Conservation (phyloP, 2,113 vertebrate species). For the Dipodomys spectabilis region DNA sequence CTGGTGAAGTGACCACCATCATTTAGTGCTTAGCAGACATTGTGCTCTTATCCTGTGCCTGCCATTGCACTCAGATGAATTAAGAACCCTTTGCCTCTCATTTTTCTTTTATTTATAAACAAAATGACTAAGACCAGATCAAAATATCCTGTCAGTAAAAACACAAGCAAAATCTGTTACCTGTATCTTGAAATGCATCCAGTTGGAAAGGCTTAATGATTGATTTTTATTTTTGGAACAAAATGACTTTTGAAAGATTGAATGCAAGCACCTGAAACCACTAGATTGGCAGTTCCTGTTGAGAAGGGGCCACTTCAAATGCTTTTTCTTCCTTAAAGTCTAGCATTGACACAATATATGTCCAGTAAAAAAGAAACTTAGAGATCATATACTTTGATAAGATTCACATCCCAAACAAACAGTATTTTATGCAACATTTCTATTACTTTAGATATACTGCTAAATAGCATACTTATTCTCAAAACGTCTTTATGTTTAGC, state of each 20-base stretch:
- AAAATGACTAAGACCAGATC: background rate
- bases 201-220: conserved; percentile 13
- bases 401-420: background rate
- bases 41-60: background rate
- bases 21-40: background rate
- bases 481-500: background rate
- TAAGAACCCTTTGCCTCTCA: background rate
- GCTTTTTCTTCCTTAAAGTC: background rate
- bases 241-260: conserved; percentile 31
- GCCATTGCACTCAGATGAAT: background rate
- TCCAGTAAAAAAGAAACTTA: background rate
- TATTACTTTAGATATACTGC: background rate
- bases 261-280: background rate
- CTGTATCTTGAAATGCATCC: conserved; percentile 8
- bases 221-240: conserved; percentile 31
- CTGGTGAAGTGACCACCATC: background rate
- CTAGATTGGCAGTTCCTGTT: background rate
- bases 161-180: background rate
- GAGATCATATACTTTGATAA: conserved; percentile 21
- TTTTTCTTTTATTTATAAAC: conserved; percentile 17
- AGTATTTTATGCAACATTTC: background rate
- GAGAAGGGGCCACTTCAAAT: background rate
- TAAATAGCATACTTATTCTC: background rate
- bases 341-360: background rate
- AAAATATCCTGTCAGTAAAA: background rate